Evolutionary conservation across 2,797 vertebrate genomes (phyloP), one percentile per base, ranked within the genome.

Genomic region (Numenius phaeopus): DNA sequence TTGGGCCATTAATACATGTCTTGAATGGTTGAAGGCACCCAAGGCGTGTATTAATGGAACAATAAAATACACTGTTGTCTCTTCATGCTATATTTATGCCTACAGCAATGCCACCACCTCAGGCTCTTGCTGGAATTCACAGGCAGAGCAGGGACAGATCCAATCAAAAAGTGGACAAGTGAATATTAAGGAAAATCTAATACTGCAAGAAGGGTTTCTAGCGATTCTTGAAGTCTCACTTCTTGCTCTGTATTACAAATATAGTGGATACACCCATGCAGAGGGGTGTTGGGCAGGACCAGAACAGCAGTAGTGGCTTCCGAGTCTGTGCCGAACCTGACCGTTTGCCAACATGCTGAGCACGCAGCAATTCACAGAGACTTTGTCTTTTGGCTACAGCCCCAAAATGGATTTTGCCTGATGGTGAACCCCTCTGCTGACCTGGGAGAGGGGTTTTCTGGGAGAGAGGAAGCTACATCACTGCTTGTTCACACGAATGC

Each of bases 81-180:
- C 97, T 98, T 98, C 96, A 91, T 96, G 95, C 94, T 97, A 62
- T 97, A 98, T 98, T 98, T 98, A 98, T 98, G 94, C 97, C 96
- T 95, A 83, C 52, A 96, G 95, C 84, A 11, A 96, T 92, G 93
- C 87, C 94, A 97, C 95, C 83, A 94, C 85, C 91, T 87, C 93
- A 87, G 93, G 94, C 89, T 94, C 94, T 89, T 94, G 46, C 87
- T 93, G 81, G 90, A 97, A 96, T 90, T 94, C 94, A 95, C 72
- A 94, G 85, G 90, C 93, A 91, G 94, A 87, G 93, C 83, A 95
- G 91, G 87, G 94, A 93, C 58, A 88, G 88, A 95, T 52, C 69
- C 88, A 94, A 83, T 89, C 83, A 91, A 78, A 78, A 90, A 95
- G 94, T 88, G 94, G 95, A 93, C 87, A 90, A 90, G 79, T 65